Percentiles rank a stretch among this genome's conserved stretches.
These are phyloP conservation scores for Chrysopa pallens DNA, from an alignment of 1,140 invertebrate species.

Conservation along the genomic window DNA sequence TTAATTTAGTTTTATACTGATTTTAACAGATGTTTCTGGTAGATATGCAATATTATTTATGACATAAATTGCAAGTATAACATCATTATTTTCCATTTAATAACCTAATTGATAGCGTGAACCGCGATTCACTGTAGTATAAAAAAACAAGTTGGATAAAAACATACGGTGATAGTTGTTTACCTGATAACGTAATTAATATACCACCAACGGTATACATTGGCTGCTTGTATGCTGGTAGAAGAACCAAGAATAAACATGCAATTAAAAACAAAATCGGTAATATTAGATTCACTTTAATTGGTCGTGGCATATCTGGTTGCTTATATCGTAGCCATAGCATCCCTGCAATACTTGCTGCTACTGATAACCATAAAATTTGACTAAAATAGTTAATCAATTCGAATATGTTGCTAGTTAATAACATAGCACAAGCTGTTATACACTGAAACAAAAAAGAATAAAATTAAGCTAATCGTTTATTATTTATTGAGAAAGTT, in stretches of 20 bases:
- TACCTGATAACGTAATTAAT: slow-evolving; percentile 53
- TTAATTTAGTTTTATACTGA: too few species aligned
- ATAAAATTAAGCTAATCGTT: not conserved
- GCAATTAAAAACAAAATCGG: slow-evolving; percentile 70
- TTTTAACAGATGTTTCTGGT: too few species aligned
- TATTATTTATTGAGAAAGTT: not conserved
- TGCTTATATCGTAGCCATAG: slow-evolving; percentile 51
- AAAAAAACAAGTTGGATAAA: too few species aligned
- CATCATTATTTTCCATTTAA: too few species aligned
- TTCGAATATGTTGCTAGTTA: slow-evolving; percentile 46
- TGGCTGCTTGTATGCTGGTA: slow-evolving; percentile 60
- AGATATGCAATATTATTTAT: too few species aligned
- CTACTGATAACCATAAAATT: slow-evolving; percentile 60
- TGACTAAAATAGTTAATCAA: slow-evolving; percentile 69
- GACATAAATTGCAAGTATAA: too few species aligned
- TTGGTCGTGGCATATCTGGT: slow-evolving; percentile 63
- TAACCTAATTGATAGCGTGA: too few species aligned
- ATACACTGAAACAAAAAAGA: slow-evolving; percentile 37
- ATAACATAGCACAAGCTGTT: slow-evolving; percentile 51
- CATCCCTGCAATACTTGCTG: slow-evolving; percentile 56
- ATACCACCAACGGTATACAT: slow-evolving; percentile 71
- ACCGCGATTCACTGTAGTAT: too few species aligned
- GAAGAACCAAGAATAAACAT: slow-evolving; percentile 62
- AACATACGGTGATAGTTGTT: too few species aligned
- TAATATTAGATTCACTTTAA: slow-evolving; percentile 57